Conservation (phyloP, 1,140 invertebrate genomes). For the Metaphire vulgaris region DNA sequence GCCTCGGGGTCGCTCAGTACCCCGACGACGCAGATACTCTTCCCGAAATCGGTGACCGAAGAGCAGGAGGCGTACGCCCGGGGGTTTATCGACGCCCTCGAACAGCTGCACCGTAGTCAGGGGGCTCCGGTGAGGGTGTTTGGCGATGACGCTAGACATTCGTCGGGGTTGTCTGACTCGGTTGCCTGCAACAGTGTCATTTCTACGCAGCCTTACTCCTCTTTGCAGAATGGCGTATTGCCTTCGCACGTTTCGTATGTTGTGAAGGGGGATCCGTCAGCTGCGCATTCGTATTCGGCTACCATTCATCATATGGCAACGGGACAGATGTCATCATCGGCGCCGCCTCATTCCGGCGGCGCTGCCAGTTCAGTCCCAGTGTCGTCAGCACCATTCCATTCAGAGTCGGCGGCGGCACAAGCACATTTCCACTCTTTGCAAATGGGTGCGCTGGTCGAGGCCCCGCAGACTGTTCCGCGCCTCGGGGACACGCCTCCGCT, state of each 20-base stretch:
- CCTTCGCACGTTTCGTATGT: background rate
- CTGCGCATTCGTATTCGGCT: background rate
- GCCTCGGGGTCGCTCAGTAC: constrained; percentile 44
- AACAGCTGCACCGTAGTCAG: constrained; percentile 63
- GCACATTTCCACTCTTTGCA: background rate
- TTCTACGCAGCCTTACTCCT: background rate
- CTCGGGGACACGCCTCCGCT: constrained; percentile 24
- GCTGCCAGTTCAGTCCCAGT: background rate
- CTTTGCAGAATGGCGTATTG: too few species aligned
- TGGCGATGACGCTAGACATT: constrained; percentile 18
- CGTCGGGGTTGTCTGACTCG: background rate
- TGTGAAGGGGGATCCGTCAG: background rate
- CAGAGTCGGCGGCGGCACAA: background rate
- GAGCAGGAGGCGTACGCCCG: constrained; percentile 85
- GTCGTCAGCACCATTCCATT: background rate
- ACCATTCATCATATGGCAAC: background rate
- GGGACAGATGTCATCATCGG: too few species aligned
- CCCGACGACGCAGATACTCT: constrained; percentile 68
- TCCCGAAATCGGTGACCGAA: constrained; percentile 67
- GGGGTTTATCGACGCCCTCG: constrained; percentile 86
- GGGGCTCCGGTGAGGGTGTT: constrained; percentile 15
- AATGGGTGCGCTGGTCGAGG: constrained; percentile 38
- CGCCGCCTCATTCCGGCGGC: background rate
- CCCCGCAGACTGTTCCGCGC: constrained; percentile 51
- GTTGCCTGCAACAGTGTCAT: background rate